Evolutionary conservation across 2,113 vertebrate genomes (phyloP).

Genomic region (Proteles cristata): DNA sequence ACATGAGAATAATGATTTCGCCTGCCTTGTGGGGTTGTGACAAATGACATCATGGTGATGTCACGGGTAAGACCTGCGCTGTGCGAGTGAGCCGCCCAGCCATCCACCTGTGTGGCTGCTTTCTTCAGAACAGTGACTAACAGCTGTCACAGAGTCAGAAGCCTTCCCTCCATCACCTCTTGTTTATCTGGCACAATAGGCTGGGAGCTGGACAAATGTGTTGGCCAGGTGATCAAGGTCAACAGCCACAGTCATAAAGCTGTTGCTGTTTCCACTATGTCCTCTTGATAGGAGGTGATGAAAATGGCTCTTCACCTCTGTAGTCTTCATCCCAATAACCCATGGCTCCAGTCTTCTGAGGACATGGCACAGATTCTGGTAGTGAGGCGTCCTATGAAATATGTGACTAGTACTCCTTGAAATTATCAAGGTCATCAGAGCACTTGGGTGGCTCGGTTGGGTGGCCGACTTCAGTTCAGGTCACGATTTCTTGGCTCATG

Average conservation of each 20-base stretch:
- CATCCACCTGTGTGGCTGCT: accelerated
- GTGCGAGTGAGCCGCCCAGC: background rate
- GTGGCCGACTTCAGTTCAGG: too few relatives aligned
- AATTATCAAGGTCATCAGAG: background rate
- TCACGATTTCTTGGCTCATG: too few relatives aligned
- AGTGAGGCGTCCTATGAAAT: background rate
- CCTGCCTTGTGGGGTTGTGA: background rate
- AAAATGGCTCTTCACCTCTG: background rate
- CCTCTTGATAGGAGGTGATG: background rate
- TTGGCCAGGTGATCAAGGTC: background rate
- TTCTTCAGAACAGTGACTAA: background rate
- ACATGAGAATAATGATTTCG: too few relatives aligned
- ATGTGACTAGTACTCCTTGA: too few relatives aligned
- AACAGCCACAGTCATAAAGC: background rate
- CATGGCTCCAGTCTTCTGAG: background rate
- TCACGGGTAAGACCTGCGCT: background rate
- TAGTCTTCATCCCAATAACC: background rate
- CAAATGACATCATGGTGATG: background rate
- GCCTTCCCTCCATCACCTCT: background rate
- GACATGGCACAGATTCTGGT: background rate
- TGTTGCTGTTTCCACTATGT: background rate
- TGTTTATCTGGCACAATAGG: background rate
- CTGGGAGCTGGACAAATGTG: background rate
- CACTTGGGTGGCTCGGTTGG: too few relatives aligned
- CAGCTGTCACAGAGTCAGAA: background rate